phyloP scores from a whole-genome alignment of 1,140 invertebrate species.

The Belonocnema kinseyi region DNA sequence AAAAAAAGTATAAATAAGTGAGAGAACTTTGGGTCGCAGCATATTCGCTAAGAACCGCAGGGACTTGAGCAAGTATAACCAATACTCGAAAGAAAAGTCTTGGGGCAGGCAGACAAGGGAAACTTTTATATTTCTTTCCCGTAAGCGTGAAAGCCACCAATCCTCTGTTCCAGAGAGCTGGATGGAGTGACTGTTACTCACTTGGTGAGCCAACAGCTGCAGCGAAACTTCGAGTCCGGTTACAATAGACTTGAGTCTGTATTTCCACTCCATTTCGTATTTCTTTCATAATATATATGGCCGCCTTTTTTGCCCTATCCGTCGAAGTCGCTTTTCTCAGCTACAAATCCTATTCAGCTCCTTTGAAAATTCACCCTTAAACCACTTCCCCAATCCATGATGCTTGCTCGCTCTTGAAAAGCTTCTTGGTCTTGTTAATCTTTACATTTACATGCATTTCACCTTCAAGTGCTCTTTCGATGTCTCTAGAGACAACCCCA shows the following conservation, averaged over 20 bases:
- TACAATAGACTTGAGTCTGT: conserved; percentile 43
- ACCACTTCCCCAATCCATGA: conserved; percentile 7
- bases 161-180: conserved; percentile 32
- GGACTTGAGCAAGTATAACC: conserved; percentile 22
- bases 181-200: conserved; percentile 51
- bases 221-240: conserved; percentile 51
- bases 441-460: conserved; percentile 35
- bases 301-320: conserved; percentile 35
- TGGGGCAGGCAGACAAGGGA: conserved; percentile 3
- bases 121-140: conserved; percentile 26
- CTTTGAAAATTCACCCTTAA: conserved; percentile 37
- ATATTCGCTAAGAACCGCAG: neutral
- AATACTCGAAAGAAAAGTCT: conserved; percentile 23
- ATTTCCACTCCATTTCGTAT: conserved; percentile 61
- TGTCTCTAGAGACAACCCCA: neutral
- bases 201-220: conserved; percentile 46
- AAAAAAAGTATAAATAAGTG: conserved; percentile 14
- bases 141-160: conserved; percentile 29
- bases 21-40: neutral
- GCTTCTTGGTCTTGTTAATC: conserved; percentile 2
- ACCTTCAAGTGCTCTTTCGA: conserved; percentile 33
- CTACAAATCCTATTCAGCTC: conserved; percentile 35
- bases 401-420: conserved; percentile 9
- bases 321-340: conserved; percentile 34
- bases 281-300: conserved; percentile 54